Evolutionary conservation across 2,113 vertebrate species (phyloP).

Genomic region (Sardina pilchardus): DNA sequence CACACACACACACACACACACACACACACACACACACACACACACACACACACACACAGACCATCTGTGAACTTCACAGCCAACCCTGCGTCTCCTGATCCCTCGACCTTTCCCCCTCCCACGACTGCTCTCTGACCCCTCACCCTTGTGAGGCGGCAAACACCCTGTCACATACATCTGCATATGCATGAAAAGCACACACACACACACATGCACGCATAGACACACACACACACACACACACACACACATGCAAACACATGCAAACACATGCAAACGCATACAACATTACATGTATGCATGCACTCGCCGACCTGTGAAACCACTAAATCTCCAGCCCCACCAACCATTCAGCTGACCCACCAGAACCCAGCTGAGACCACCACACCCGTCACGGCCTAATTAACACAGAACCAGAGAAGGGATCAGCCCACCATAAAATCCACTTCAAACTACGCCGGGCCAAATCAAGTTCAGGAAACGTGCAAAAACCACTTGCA

Average conservation of each 20-base stretch:
- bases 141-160: neutral
- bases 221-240: too few species aligned
- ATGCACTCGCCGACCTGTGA: neutral
- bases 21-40: neutral
- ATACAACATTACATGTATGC: neutral
- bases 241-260: neutral
- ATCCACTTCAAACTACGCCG: neutral
- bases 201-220: neutral
- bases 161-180: neutral
- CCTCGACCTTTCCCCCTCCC: neutral
- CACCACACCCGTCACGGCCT: neutral
- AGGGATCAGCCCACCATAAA: neutral
- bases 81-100: neutral
- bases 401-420: neutral
- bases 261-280: neutral
- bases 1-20: neutral
- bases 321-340: neutral
- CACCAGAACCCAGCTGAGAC: neutral
- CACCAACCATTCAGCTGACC: neutral
- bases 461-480: neutral
- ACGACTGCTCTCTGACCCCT: neutral
- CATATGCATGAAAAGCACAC: neutral
- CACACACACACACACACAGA: neutral
- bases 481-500: neutral
- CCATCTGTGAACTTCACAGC: neutral